Evolutionary conservation across 1,140 invertebrate species (phyloP), one percentile per base, ranked within the genome.

Genomic region (Atta cephalotes): DNA sequence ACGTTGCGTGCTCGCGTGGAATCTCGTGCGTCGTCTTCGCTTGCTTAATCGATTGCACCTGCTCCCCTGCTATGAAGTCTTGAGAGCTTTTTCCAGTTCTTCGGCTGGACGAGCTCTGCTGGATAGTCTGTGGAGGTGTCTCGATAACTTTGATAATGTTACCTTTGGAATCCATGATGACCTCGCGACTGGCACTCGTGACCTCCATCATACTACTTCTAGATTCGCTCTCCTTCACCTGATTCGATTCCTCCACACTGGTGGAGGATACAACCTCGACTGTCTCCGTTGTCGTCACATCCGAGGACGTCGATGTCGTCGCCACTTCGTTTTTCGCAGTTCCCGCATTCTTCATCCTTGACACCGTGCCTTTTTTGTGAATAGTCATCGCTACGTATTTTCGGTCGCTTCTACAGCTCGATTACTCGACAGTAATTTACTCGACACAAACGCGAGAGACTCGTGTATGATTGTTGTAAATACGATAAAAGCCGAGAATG

Each of bases 141-240:
- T 94, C 93, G 56, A 93, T 91, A 16, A 94, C 90, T 66, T 92
- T 89, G 56, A 95, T 88, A 0, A 94, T 89, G 56, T 95, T 94
- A 7, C 94, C 95, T 68, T 93, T 93, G 0, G 94, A 92, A 53
- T 95, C 94, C 87, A 93, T 91, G 60, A 95, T 76, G 1, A 93
- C 89, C 70, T 94, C 93, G 28, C 92, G 91, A 49, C 91, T 93
- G 0, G 88, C 88, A 79, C 91, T 93, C 25, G 89, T 94, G 39
- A 93, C 89, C 89, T 94, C 94, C 18, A 91, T 76, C 35, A 89
- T 74, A 82, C 91, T 94, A 71, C 89, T 93, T 12, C 85, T 91
- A 45, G 85, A 90, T 31, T 93, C 92, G 66, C 88, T 93, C 86
- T 94, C 91, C 14, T 80, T 70, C 5, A 91, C 76, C 71, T 91